Evolutionary conservation across 1,140 invertebrate species (phyloP).

Genomic region (Triops longicaudatus): DNA sequence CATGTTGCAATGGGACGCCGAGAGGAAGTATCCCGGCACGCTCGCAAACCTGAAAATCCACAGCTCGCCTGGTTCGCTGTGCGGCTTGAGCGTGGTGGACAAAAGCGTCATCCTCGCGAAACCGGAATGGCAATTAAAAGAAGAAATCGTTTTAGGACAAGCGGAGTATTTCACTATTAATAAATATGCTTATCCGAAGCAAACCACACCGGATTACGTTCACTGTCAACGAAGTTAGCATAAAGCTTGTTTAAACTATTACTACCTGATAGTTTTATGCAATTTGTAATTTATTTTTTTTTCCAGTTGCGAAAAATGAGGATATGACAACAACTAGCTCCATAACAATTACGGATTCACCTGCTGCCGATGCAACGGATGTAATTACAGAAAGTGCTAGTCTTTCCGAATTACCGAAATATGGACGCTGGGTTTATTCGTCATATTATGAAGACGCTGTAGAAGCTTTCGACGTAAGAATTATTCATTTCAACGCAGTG

Average conservation of each 20-base stretch:
- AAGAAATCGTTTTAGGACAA: conserved; percentile 37
- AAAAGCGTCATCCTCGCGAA: conserved; percentile 47
- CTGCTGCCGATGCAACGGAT: too few species aligned
- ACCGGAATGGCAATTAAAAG: conserved; percentile 36
- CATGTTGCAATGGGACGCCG: conserved; percentile 42
- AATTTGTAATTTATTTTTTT: neutral
- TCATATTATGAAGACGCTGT: conserved; percentile 39
- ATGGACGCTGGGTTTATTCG: neutral
- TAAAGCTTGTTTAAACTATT: conserved; percentile 22
- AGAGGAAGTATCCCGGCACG: conserved; percentile 44
- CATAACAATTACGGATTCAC: too few species aligned
- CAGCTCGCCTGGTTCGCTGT: conserved; percentile 47
- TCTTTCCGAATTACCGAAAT: neutral
- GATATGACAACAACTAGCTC: too few species aligned
- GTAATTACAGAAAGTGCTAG: too few species aligned
- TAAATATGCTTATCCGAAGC: conserved; percentile 35
- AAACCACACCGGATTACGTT: conserved; percentile 38
- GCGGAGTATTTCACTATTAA: conserved; percentile 38
- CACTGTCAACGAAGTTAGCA: conserved; percentile 31
- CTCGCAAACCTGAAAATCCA: conserved; percentile 43
- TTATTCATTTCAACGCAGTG: conserved; percentile 16
- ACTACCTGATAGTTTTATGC: conserved; percentile 32
- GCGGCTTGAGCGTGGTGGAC: conserved; percentile 51
- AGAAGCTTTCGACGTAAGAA: conserved; percentile 42
- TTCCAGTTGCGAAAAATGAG: too few species aligned